phyloP scores from a whole-genome alignment of 2,797 vertebrate species.

The Fringilla coelebs region DNA sequence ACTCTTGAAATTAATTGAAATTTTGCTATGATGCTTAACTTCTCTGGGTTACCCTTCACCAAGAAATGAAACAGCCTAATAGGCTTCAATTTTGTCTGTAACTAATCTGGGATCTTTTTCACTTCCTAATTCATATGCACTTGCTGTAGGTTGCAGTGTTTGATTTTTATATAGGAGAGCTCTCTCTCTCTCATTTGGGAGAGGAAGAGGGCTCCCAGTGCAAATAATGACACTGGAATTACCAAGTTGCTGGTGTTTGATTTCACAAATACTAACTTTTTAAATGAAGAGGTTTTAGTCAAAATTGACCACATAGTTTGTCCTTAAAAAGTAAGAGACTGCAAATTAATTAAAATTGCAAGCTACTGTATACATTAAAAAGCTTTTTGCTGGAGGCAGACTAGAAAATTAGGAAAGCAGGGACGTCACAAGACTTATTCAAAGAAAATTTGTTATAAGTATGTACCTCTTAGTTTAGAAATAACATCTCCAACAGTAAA shows the following conservation, averaged over 20 bases:
- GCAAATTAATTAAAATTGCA: background rate
- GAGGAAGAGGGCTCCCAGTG: background rate
- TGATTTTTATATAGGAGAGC: background rate
- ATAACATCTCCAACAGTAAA: background rate
- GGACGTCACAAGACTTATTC: background rate
- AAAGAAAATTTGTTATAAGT: background rate
- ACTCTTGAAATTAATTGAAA: background rate
- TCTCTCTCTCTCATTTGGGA: background rate
- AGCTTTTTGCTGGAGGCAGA: background rate
- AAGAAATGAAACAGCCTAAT: background rate
- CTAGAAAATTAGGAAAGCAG: background rate
- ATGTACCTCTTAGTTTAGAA: background rate
- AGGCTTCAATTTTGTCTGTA: background rate
- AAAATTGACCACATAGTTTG: background rate
- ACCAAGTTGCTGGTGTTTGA: rapidly evolving
- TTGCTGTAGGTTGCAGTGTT: background rate
- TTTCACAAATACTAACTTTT: background rate
- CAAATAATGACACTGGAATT: background rate
- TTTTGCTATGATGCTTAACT: background rate
- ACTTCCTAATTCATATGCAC: background rate
- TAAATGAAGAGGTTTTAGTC: background rate
- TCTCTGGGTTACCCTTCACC: background rate
- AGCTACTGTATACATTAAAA: background rate
- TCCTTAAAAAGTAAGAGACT: background rate
- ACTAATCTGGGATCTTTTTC: background rate